phyloP scores from a whole-genome alignment of 1,140 invertebrate species.

The Coelopa frigida region DNA sequence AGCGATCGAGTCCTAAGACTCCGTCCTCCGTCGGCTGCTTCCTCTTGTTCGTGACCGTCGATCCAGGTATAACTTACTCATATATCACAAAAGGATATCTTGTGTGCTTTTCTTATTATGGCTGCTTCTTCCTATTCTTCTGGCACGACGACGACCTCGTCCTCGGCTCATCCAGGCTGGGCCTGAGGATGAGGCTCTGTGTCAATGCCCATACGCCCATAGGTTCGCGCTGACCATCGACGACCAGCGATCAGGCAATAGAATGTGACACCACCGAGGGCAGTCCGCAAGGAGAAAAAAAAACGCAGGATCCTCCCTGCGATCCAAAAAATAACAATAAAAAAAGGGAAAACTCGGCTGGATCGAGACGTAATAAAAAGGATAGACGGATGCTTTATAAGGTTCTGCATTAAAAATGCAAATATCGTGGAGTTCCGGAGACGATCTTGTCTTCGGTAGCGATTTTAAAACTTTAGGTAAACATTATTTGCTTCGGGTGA shows the following conservation, averaged over 20 bases:
- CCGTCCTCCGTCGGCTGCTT: neutral
- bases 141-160: neutral
- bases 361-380: too few relatives aligned
- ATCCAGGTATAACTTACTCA: conserved; percentile 44
- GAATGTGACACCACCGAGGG: conserved; percentile 40
- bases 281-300: conserved; percentile 14
- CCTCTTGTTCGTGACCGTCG: too few relatives aligned
- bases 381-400: conserved; percentile 31
- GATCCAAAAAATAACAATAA: conserved; percentile 11
- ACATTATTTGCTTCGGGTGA: conserved; percentile 24
- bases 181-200: too few relatives aligned
- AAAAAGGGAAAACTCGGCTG: conserved; percentile 13
- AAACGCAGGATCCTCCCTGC: conserved; percentile 17
- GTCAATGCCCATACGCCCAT: conserved; percentile 27
- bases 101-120: conserved; percentile 41
- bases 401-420: conserved; percentile 44
- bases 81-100: conserved; percentile 44
- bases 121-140: conserved; percentile 19
- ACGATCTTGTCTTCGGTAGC: conserved; percentile 9
- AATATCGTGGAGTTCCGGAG: conserved; percentile 34
- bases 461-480: conserved; percentile 37
- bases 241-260: conserved; percentile 12
- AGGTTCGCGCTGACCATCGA: conserved; percentile 13
- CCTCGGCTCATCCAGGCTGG: conserved; percentile 1
- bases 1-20: neutral